phyloP scores from a whole-genome alignment of 2,113 vertebrate genomes.

The Apodemus sylvaticus region DNA sequence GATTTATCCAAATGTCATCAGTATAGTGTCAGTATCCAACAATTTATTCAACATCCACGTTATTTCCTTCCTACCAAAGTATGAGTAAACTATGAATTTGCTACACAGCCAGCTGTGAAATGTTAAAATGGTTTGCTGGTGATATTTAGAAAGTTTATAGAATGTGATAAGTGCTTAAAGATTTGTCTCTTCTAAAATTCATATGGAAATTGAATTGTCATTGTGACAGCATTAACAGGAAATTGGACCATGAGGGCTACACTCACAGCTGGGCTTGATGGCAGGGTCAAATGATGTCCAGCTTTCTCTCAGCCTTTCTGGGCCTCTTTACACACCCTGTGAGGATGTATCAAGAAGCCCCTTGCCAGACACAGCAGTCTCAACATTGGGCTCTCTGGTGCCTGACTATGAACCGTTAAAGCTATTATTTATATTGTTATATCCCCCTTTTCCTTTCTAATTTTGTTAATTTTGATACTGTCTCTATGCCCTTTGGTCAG shows the following conservation, averaged over 20 bases:
- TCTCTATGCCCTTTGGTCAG: no score
- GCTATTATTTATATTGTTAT: neutral
- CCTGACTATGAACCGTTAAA: neutral
- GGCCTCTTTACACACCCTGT: neutral
- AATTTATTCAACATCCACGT: neutral
- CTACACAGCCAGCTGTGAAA: neutral
- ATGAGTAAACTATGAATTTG: slow-evolving; percentile 23
- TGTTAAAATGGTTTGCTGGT: neutral
- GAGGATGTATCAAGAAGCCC: neutral
- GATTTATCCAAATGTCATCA: neutral
- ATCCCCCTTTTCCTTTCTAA: no score
- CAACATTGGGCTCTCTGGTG: neutral
- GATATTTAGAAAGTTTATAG: neutral
- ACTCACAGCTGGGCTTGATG: neutral
- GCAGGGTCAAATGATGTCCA: neutral
- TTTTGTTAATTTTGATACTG: no score
- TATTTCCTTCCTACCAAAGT: neutral
- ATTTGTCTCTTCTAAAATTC: neutral
- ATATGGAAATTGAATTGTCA: neutral
- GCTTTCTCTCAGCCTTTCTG: neutral
- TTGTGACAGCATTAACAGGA: neutral
- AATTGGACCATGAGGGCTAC: neutral
- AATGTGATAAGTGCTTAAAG: neutral
- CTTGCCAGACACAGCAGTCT: rapidly evolving
- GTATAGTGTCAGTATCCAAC: neutral